Conservation (phyloP, 2,113 vertebrate genomes). For the Lophura nycthemera region DNA sequence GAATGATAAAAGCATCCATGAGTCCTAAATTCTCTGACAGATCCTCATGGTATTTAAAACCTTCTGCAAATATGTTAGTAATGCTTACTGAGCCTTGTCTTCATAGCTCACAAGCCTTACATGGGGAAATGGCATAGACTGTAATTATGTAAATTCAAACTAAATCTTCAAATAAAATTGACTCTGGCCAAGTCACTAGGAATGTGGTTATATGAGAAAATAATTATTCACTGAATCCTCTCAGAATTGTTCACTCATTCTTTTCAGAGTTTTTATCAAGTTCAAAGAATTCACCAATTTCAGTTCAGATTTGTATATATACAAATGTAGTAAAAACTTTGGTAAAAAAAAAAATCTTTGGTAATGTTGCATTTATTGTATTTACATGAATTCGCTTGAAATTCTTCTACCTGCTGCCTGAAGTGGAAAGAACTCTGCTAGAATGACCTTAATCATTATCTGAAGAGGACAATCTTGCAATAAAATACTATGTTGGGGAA, state of each 20-base stretch:
- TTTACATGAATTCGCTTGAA: not conserved
- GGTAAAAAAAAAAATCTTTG: not conserved
- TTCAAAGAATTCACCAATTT: not conserved
- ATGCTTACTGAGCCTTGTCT: not conserved
- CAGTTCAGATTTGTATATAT: not conserved
- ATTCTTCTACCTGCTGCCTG: not conserved
- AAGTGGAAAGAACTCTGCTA: not conserved
- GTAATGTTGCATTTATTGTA: not conserved
- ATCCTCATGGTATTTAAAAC: not conserved
- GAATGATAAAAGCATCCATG: not conserved
- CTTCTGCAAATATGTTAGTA: not conserved
- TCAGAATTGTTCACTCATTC: not conserved
- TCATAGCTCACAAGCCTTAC: not conserved
- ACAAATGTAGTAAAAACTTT: not conserved
- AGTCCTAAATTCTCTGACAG: not conserved
- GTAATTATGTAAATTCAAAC: not conserved
- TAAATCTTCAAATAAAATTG: not conserved
- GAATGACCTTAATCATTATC: not conserved
- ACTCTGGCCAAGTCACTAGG: not conserved
- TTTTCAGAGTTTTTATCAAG: not conserved
- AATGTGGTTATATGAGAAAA: not conserved
- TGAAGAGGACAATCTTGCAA: not conserved
- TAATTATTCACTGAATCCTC: not conserved
- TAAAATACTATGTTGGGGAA: not conserved
- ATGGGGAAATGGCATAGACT: not conserved